Percentiles rank a stretch among this genome's conserved stretches.
Conservation (phyloP, 2,888 invertebrate genomes). For the Acleris laterana region DNA sequence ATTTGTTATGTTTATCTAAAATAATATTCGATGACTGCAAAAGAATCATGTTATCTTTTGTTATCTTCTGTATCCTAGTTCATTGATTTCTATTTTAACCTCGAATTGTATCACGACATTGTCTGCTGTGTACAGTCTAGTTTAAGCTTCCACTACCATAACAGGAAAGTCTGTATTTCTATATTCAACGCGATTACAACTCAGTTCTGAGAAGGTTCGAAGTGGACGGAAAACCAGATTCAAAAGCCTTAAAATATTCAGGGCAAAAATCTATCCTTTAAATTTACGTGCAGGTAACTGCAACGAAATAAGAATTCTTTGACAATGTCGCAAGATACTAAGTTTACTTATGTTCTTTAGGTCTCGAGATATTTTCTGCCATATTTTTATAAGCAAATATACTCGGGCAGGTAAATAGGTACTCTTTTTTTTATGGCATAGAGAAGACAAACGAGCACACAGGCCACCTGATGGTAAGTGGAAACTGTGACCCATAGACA, state of each 20-base stretch:
- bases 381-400: too few species aligned
- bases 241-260: background rate
- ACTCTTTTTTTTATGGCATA: too few species aligned
- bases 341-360: too few species aligned
- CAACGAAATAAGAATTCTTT: background rate
- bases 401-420: too few species aligned
- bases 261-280: background rate
- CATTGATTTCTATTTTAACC: background rate
- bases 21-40: too few species aligned
- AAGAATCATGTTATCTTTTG: background rate
- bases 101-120: conserved; percentile 6
- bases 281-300: too few species aligned
- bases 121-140: background rate
- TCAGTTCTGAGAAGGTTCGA: conserved; percentile 3
- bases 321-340: conserved; percentile 1
- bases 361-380: too few species aligned
- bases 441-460: too few species aligned
- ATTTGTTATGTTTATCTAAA: too few species aligned
- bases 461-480: too few species aligned
- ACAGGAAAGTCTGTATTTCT: conserved; percentile 13
- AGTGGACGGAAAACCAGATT: conserved; percentile 2
- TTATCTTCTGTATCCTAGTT: background rate
- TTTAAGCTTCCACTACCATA: background rate
- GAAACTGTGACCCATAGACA: too few species aligned
- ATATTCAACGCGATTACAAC: background rate